Evolutionary conservation across 2,888 invertebrate species (phyloP).

Genomic region (Drosophila mimica): DNA sequence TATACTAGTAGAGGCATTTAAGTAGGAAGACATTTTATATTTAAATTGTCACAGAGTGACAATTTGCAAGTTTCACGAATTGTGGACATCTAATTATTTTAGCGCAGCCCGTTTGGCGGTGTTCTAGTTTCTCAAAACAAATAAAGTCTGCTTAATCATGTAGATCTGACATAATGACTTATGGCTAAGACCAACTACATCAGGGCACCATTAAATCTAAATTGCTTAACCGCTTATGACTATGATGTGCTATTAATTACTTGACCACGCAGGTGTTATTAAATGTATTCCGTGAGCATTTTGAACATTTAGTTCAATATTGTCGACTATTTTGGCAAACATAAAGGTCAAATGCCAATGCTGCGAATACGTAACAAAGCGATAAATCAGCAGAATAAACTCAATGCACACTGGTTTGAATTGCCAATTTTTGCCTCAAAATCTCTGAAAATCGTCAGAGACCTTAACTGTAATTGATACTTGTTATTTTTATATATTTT

Average conservation of each 20-base stretch:
- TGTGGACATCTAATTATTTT: neutral
- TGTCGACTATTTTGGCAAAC: constrained; percentile 34
- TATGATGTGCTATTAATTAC: constrained; percentile 14
- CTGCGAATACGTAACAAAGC: constrained; percentile 47
- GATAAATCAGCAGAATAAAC: constrained; percentile 3
- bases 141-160: neutral
- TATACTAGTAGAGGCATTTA: neutral
- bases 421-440: neutral
- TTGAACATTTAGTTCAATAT: constrained; percentile 39
- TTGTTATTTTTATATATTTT: too few species aligned
- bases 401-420: neutral
- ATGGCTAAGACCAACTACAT: neutral
- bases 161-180: neutral
- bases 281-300: constrained; percentile 51
- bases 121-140: neutral
- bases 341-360: constrained; percentile 51
- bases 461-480: neutral
- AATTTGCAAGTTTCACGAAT: neutral
- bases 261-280: constrained; percentile 35
- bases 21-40: neutral
- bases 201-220: neutral
- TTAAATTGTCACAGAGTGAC: neutral
- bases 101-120: neutral
- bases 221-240: neutral
- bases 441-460: neutral